These are phyloP conservation scores for Nomada ruficornis DNA, from an alignment of 2,888 invertebrate genomes.

Conservation along the genomic window DNA sequence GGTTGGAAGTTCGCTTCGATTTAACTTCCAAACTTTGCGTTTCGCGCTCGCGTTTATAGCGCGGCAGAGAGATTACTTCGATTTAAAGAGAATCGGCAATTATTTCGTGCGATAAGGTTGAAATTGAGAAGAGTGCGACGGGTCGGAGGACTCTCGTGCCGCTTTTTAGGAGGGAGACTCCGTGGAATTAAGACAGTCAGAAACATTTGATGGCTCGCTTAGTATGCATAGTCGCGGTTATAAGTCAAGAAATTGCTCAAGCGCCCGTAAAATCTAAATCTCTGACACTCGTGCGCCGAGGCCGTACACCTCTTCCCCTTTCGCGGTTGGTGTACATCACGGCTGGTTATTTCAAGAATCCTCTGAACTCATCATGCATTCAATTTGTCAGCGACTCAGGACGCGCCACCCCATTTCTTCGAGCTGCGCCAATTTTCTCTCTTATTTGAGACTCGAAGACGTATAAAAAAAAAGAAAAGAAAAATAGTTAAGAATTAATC, in stretches of 20 bases:
- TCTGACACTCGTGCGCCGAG: slow-evolving; percentile 75
- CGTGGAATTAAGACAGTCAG: slow-evolving; percentile 50
- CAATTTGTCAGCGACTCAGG: slow-evolving; percentile 79
- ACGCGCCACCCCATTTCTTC: slow-evolving; percentile 37
- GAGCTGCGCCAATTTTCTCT: slow-evolving; percentile 18
- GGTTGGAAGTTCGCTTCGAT: not conserved
- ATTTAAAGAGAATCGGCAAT: not conserved
- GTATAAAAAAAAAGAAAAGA: not conserved
- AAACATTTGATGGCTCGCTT: slow-evolving; percentile 64
- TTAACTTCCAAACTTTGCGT: not conserved
- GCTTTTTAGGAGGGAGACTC: slow-evolving; percentile 13
- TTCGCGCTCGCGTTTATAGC: too few species aligned
- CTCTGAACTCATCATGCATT: slow-evolving; percentile 80
- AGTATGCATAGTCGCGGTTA: slow-evolving; percentile 73
- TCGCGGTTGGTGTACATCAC: slow-evolving; percentile 64
- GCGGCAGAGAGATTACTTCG: not conserved
- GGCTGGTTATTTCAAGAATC: slow-evolving; percentile 78
- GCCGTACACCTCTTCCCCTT: slow-evolving; percentile 46
- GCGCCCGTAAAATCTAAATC: slow-evolving; percentile 80
- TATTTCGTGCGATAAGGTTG: not conserved
- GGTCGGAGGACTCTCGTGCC: not conserved
- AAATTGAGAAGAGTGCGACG: not conserved
- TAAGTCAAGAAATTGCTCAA: slow-evolving; percentile 78
- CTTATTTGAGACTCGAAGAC: not conserved
- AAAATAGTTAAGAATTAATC: not conserved